A percentile compares a stretch with the other conserved stretches of the same genome.
These are phyloP conservation scores for Drosophila nigricruria DNA, from an alignment of 2,888 invertebrate genomes.

Conservation along the genomic window DNA sequence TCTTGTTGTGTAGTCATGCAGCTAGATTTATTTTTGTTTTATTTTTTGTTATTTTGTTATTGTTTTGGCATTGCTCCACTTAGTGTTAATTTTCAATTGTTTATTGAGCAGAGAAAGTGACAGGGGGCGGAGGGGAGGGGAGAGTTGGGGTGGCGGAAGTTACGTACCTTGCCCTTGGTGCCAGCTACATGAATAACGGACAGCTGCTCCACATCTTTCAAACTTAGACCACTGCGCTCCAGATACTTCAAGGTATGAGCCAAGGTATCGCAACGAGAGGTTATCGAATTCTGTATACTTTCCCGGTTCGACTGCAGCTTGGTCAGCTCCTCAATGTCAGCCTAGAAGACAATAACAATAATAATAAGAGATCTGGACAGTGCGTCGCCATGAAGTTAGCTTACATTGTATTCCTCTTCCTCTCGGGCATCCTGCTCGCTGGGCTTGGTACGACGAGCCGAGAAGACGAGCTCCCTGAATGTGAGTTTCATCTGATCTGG, in stretches of 20 bases:
- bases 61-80: background rate
- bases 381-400: background rate
- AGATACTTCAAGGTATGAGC: constrained; percentile 88
- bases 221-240: constrained; percentile 88
- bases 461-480: constrained; percentile 60
- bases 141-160: background rate
- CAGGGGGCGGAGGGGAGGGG: background rate
- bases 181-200: constrained; percentile 98
- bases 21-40: background rate
- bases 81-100: constrained; percentile 9
- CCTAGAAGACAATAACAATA: constrained; percentile 85
- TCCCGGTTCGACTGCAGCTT: constrained; percentile 90
- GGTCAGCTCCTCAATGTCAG: constrained; percentile 89
- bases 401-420: constrained; percentile 60
- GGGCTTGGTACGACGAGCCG: background rate
- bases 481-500: constrained; percentile 18
- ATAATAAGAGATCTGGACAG: background rate
- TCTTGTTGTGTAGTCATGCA: background rate
- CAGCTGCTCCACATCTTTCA: constrained; percentile 89
- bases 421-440: constrained; percentile 11
- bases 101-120: background rate
- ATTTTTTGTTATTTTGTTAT: background rate
- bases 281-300: constrained; percentile 86
- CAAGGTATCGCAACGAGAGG: constrained; percentile 78
- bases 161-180: constrained; percentile 95